Evolutionary conservation across 2,888 invertebrate genomes (phyloP).

Genomic region (Crematogaster levior): DNA sequence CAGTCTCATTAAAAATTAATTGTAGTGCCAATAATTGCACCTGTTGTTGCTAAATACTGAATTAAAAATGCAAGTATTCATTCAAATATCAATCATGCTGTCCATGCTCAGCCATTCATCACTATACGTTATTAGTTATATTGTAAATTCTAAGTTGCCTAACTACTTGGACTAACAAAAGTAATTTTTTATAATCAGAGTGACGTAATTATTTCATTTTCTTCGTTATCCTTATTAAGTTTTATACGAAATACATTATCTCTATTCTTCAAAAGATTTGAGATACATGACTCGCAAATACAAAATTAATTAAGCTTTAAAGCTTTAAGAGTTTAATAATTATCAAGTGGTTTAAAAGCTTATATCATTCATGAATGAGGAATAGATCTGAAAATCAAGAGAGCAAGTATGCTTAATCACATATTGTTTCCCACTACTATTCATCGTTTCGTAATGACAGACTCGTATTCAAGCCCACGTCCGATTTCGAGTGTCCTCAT

Average conservation of each 20-base stretch:
- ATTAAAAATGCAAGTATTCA: not conserved
- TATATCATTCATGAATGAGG: not conserved
- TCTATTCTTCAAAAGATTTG: not conserved
- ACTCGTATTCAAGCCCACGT: constrained; percentile 1
- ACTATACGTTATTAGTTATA: not conserved
- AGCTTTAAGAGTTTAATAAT: not conserved
- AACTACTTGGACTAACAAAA: not conserved
- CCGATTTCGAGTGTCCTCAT: constrained; percentile 30
- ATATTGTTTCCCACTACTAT: not conserved
- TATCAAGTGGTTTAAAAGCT: not conserved
- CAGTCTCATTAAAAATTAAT: constrained; percentile 5
- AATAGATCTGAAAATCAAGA: not conserved
- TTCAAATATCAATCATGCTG: not conserved
- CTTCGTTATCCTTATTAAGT: not conserved
- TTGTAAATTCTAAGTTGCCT: not conserved
- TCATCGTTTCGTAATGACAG: not conserved
- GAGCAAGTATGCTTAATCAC: not conserved
- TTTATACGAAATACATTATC: not conserved
- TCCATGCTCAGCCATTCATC: not conserved
- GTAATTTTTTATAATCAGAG: no score
- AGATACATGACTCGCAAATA: no score
- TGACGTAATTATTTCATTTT: not conserved
- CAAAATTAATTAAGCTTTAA: not conserved
- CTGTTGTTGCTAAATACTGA: not conserved
- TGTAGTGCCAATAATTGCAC: not conserved